phyloP scores from a whole-genome alignment of 1,140 invertebrate species.

The Drosophila rhopaloa region DNA sequence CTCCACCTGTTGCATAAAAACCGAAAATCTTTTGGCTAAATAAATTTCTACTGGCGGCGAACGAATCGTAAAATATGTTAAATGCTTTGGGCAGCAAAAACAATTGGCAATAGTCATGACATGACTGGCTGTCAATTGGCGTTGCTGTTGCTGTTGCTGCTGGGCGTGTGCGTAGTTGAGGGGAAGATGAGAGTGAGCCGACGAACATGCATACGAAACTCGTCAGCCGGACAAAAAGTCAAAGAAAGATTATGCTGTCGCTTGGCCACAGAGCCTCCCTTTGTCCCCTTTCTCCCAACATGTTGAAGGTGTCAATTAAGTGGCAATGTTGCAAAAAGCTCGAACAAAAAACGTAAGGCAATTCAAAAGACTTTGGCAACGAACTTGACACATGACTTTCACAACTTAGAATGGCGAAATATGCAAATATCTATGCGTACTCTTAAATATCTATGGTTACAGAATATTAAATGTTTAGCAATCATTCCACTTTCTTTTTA shows the following conservation, averaged over 20 bases:
- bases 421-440: constrained; percentile 16
- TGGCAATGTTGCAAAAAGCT: constrained; percentile 58
- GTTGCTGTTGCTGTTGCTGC: constrained; percentile 19
- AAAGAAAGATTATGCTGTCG: constrained; percentile 55
- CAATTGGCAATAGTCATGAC: constrained; percentile 74
- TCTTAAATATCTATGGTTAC: constrained; percentile 7
- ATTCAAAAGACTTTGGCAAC: constrained; percentile 76
- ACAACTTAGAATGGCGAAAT: constrained; percentile 56
- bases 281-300: constrained; percentile 39
- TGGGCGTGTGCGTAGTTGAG: constrained; percentile 75
- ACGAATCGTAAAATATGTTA: constrained; percentile 76
- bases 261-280: constrained; percentile 35
- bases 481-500: constrained; percentile 31
- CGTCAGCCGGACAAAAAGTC: constrained; percentile 57
- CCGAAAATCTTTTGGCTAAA: constrained; percentile 53
- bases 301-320: constrained; percentile 70
- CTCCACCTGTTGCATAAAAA: constrained; percentile 68
- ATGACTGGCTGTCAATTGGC: constrained; percentile 62
- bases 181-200: constrained; percentile 28
- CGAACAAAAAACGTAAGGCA: constrained; percentile 23
- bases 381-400: constrained; percentile 71
- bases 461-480: constrained; percentile 17
- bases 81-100: constrained; percentile 69
- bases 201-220: constrained; percentile 58
- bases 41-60: constrained; percentile 63